These are phyloP conservation scores for Dicyrtoma fusca DNA, from an alignment of 2,888 invertebrate species.

Conservation along the genomic window DNA sequence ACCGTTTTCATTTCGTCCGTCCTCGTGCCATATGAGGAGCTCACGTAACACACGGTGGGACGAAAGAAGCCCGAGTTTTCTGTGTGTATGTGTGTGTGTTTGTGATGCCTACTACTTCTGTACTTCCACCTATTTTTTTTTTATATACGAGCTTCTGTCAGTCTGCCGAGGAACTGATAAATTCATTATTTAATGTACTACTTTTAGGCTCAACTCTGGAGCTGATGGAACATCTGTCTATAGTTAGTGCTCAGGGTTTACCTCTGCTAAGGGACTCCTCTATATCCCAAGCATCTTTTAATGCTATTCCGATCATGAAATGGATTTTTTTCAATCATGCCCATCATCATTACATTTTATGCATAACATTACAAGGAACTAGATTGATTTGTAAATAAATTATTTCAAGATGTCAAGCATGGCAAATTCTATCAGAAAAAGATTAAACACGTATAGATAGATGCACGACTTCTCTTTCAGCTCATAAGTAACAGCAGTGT, in stretches of 20 bases:
- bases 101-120: no score
- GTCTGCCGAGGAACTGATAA: conserved; percentile 11
- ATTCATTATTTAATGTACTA: conserved; percentile 18
- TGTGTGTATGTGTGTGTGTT: no score
- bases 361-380: conserved; percentile 22
- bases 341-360: conserved; percentile 17
- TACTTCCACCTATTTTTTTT: no score
- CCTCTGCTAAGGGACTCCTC: no score
- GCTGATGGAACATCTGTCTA: no score
- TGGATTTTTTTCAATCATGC: conserved; percentile 12
- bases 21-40: no score
- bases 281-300: background rate
- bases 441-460: conserved; percentile 26
- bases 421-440: conserved; percentile 33
- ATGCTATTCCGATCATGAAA: conserved; percentile 15
- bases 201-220: no score
- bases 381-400: conserved; percentile 42
- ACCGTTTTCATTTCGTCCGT: no score
- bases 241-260: no score
- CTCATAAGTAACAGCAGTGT: conserved; percentile 3
- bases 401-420: conserved; percentile 38
- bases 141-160: conserved; percentile 1
- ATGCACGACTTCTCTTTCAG: conserved; percentile 26
- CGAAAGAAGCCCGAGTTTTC: no score
- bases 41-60: no score